Evolutionary conservation across 2,113 vertebrate genomes (phyloP).

Genomic region (Sturnus vulgaris): DNA sequence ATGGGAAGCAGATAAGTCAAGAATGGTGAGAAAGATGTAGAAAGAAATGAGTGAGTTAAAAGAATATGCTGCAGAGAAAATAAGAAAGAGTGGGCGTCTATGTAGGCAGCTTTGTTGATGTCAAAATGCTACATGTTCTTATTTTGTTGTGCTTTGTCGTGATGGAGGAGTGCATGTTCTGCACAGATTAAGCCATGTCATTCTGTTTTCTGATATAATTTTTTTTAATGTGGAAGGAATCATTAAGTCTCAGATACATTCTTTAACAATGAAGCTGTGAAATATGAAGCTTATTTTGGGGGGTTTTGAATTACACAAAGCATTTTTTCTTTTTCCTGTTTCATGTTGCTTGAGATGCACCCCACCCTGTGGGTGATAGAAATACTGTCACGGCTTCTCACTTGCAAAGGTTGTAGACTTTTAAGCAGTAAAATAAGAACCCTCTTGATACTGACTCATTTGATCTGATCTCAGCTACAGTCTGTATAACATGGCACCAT

Average conservation of each 20-base stretch:
- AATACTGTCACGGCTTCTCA: neutral
- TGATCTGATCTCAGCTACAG: neutral
- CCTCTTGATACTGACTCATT: neutral
- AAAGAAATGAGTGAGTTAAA: neutral
- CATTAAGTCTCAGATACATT: neutral
- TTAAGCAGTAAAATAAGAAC: neutral
- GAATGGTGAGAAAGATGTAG: neutral
- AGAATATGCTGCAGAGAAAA: slow-evolving; percentile 5
- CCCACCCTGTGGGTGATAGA: neutral
- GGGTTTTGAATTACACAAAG: neutral
- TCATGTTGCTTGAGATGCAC: neutral
- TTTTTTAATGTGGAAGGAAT: neutral
- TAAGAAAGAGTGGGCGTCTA: neutral
- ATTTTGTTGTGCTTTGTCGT: neutral
- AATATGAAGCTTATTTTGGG: neutral
- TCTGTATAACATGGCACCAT: neutral
- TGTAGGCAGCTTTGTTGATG: slow-evolving; percentile 42
- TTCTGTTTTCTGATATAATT: neutral
- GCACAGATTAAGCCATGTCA: neutral
- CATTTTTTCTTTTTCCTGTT: neutral
- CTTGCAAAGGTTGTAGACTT: neutral
- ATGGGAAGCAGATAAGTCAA: neutral
- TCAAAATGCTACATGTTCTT: slow-evolving; percentile 40
- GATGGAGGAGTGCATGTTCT: neutral
- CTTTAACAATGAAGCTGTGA: neutral